phyloP scores from a whole-genome alignment of 1,140 invertebrate species.

The Ceratosolen fusciceps region DNA sequence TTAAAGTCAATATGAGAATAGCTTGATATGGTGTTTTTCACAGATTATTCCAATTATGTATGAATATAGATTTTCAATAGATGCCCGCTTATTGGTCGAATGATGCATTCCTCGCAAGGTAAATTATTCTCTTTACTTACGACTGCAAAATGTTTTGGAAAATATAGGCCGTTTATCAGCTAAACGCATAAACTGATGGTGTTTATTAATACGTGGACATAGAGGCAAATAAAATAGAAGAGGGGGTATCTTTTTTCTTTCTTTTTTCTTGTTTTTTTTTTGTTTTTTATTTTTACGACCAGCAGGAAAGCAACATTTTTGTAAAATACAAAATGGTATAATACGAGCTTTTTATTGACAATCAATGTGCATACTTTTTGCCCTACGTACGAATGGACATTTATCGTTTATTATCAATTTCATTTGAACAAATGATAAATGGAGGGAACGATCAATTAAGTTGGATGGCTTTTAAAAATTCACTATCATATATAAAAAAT shows the following conservation, averaged over 20 bases:
- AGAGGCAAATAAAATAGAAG: not conserved
- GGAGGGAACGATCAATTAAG: not conserved
- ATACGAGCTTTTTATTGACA: not conserved
- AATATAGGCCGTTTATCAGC: too few species aligned
- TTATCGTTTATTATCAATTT: slow-evolving; percentile 22
- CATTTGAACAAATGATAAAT: not conserved
- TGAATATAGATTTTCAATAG: not conserved
- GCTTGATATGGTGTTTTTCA: not conserved
- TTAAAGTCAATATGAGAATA: slow-evolving; percentile 14
- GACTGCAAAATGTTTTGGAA: not conserved
- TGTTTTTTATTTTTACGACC: not conserved
- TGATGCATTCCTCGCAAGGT: not conserved
- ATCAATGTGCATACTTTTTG: not conserved
- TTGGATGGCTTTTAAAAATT: slow-evolving; percentile 7
- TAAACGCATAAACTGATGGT: not conserved
- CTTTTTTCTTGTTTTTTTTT: too few species aligned
- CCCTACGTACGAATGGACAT: not conserved
- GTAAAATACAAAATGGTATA: not conserved
- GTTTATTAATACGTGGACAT: not conserved
- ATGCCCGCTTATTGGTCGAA: not conserved
- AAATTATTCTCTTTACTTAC: not conserved
- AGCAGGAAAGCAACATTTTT: not conserved
- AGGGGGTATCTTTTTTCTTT: too few species aligned
- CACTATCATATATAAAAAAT: not conserved
- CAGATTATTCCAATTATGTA: not conserved